Evolutionary conservation across 2,888 invertebrate species (phyloP).

Genomic region (Heliconius hortense): DNA sequence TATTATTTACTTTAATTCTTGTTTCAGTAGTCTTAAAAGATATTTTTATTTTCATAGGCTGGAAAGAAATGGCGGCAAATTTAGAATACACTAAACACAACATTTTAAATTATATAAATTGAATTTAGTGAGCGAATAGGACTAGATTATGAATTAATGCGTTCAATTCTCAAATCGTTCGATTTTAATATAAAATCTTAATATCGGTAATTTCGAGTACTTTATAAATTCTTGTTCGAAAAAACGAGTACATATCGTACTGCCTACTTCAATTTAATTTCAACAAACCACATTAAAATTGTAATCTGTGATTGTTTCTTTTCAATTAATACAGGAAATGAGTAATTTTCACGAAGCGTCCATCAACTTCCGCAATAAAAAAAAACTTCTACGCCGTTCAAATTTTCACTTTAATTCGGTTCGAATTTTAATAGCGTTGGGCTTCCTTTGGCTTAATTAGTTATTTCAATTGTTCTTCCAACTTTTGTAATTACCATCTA

Average conservation of each 20-base stretch:
- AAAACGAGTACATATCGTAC: neutral
- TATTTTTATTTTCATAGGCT: neutral
- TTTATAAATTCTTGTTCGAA: neutral
- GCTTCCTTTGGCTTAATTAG: conserved; percentile 24
- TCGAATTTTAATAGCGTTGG: conserved; percentile 19
- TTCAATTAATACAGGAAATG: conserved; percentile 10
- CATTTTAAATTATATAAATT: too few species aligned
- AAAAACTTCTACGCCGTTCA: conserved; percentile 16
- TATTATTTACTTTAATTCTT: too few species aligned
- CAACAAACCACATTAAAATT: neutral
- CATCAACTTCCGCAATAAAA: conserved; percentile 21
- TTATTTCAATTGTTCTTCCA: conserved; percentile 26
- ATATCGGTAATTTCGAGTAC: neutral
- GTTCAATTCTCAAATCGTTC: too few species aligned
- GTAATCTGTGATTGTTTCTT: conserved; percentile 6
- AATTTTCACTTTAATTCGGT: conserved; percentile 21
- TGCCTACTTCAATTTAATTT: neutral
- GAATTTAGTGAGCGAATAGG: too few species aligned
- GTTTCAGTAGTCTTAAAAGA: neutral
- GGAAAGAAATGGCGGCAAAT: too few species aligned
- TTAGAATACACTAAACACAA: too few species aligned
- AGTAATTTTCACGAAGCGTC: conserved; percentile 19
- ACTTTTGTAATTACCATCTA: conserved; percentile 13
- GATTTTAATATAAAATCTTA: neutral
- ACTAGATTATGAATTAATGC: too few species aligned